Evolutionary conservation across 2,113 vertebrate species (phyloP).

Genomic region (Podarcis raffonei): DNA sequence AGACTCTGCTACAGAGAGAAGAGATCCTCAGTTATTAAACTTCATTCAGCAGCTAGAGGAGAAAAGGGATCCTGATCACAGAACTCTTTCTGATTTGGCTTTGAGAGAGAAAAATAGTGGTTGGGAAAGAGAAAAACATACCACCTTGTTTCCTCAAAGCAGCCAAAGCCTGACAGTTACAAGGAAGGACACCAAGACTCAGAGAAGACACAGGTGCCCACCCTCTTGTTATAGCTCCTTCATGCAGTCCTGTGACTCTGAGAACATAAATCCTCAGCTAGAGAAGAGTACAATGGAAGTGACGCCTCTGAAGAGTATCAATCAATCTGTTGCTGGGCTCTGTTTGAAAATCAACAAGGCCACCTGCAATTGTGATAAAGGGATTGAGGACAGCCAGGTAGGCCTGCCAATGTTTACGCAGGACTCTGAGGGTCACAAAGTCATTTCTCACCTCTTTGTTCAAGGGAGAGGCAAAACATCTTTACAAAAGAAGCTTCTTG

Average conservation of each 20-base stretch:
- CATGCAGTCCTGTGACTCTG: background rate
- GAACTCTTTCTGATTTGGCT: fast-evolving
- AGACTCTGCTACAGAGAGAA: background rate
- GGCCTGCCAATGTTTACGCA: constrained; percentile 69
- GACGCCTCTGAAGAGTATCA: background rate
- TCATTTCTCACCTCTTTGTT: constrained; percentile 58
- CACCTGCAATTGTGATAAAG: fast-evolving
- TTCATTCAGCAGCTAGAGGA: constrained; percentile 7
- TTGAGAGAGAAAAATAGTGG: background rate
- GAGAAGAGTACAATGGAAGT: fast-evolving
- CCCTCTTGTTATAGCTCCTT: fast-evolving
- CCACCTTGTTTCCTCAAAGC: fast-evolving
- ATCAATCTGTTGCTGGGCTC: fast-evolving
- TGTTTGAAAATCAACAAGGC: background rate
- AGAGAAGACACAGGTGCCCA: fast-evolving
- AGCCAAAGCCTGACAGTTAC: fast-evolving
- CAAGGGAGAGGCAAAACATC: background rate
- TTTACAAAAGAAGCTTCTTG: background rate
- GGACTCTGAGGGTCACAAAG: constrained; percentile 71
- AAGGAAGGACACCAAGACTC: fast-evolving
- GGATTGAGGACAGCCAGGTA: fast-evolving
- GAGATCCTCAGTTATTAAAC: constrained; percentile 7
- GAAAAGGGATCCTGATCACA: background rate
- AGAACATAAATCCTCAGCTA: fast-evolving
- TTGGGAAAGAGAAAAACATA: background rate